Evolutionary conservation across 2,888 invertebrate genomes (phyloP).

Genomic region (Aleiodes alternator): DNA sequence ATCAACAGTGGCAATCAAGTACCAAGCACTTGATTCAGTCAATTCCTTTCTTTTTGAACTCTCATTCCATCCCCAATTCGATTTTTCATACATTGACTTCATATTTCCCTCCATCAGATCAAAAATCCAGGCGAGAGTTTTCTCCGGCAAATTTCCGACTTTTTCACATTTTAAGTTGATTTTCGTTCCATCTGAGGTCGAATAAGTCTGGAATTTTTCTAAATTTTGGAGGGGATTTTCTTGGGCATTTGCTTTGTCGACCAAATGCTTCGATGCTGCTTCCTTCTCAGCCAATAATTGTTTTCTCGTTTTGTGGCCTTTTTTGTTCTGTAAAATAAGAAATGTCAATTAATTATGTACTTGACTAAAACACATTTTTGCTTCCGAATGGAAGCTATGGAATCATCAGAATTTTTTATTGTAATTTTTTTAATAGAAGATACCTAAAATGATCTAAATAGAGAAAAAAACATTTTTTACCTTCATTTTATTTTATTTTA

Average conservation of each 20-base stretch:
- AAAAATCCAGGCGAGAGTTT: constrained; percentile 82
- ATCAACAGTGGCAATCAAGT: constrained; percentile 77
- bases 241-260: constrained; percentile 80
- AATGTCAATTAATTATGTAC: not conserved
- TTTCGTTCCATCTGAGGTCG: constrained; percentile 78
- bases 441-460: too few species aligned
- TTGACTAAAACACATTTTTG: not conserved
- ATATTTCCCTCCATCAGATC: constrained; percentile 87
- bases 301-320: constrained; percentile 67
- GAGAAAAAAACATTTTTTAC: constrained; percentile 36
- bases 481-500: constrained; percentile 51
- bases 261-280: constrained; percentile 77
- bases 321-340: constrained; percentile 58
- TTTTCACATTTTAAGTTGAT: constrained; percentile 80
- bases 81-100: constrained; percentile 82
- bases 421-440: too few species aligned
- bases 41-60: constrained; percentile 81
- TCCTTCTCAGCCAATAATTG: constrained; percentile 65
- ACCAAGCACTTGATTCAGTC: constrained; percentile 81
- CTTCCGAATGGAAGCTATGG: too few species aligned
- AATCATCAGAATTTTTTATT: too few species aligned
- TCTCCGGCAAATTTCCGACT: constrained; percentile 78
- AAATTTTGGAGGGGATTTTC: constrained; percentile 80
- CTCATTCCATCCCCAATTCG: constrained; percentile 82
- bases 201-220: constrained; percentile 80